Conservation (phyloP, 2,113 vertebrate species). For the Oreochromis tanganicae region DNA sequence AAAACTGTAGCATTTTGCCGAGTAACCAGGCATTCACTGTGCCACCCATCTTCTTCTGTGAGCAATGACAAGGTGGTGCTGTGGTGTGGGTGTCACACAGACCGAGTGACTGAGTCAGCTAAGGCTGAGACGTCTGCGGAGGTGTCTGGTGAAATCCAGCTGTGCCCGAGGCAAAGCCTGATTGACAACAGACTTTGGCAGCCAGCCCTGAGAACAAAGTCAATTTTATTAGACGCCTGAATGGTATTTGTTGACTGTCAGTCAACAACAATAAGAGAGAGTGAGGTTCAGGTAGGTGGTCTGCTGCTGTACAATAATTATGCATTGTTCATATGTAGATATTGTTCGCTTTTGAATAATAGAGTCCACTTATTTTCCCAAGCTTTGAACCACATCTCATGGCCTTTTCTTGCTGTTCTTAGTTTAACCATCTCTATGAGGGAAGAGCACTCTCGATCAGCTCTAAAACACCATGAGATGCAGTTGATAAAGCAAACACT, state of each 20-base stretch:
- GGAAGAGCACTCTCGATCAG: not conserved
- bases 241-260: not conserved
- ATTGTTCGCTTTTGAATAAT: not conserved
- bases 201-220: constrained; percentile 73
- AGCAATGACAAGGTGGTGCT: not conserved
- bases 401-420: not conserved
- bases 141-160: constrained; percentile 71
- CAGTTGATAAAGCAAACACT: not conserved
- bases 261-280: not conserved
- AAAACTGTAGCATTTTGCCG: not conserved
- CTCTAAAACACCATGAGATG: not conserved
- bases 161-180: constrained; percentile 71
- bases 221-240: not conserved
- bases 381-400: not conserved
- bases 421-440: not conserved
- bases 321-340: not conserved
- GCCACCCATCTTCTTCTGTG: not conserved
- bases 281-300: not conserved
- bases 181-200: constrained; percentile 71
- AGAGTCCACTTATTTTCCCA: not conserved
- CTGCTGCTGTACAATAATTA: not conserved
- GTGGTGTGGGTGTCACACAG: not conserved
- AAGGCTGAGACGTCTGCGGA: constrained; percentile 59
- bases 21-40: not conserved
- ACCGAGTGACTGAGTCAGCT: constrained; percentile 1